Base-by-base conservation (phyloP, 2,113 vertebrate genomes). In the Clinocottus analis region DNA sequence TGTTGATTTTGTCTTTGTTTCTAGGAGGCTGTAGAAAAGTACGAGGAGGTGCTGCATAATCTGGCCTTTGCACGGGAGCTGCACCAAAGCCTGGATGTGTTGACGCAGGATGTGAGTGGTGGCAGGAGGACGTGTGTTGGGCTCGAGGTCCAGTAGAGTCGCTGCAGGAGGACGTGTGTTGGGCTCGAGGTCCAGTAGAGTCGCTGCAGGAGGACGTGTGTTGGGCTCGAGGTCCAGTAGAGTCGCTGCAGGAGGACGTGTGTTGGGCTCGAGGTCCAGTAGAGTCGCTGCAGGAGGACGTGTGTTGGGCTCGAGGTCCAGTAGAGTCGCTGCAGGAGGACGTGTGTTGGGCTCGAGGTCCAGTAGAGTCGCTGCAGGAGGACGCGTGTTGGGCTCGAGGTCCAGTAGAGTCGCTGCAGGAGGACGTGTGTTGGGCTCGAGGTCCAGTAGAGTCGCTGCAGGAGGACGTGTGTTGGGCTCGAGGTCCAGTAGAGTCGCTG, bases 31-130 rank as follows among this genome's bases (percentile, higher is more conserved):
- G 97, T 97, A 72, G 95, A 96, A 61, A 97, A 97, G 84, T 99
- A 98, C 0, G 96, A 97, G 19, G 97, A 98, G 93, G 97, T 99
- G 77, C 49, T 97, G 17, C 97, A 99, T 87, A 96, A 99, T 77
- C 92, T 99, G 85, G 94, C 93, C 9, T 98, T 99, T 92, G 97
- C 97, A 51, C 96, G 93, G 92, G 98, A 99, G n/a, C 95, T 99
- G 82, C 96, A 97, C 87, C 97, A 95, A 92, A 97, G 96, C 58
- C 95, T 99, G 89, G 94, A 96, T 65, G 87, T 86, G 45, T 93
- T 99, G 81, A 97, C 96, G 80, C 96, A 97, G 93, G 97, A 95
- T 68, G 98, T 97, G 93, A 98, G 96, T 56, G 37, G 8, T 29
- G 6, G 1, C 53, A 9, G 6, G 41, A 3, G 0, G n/a, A 17